Evolutionary conservation across 30 jellyfish, hydroid and myxozoan species (phyloP).

Genomic region (Haliclystus octoradiatus): DNA sequence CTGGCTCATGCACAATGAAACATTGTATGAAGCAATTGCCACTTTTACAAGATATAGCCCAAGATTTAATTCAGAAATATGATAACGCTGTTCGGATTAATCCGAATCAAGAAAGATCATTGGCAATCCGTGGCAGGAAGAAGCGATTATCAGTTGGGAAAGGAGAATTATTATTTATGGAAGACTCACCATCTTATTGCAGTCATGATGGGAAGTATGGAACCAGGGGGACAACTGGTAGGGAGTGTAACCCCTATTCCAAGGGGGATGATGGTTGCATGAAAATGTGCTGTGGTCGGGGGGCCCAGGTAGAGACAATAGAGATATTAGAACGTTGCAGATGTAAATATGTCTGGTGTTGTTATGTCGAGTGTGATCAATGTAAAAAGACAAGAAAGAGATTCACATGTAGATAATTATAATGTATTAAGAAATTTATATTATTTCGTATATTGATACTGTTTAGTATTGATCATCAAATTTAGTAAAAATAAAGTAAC

Average conservation of each 20-base stretch:
- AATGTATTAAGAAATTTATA: too few species aligned
- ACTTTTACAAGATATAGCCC: constrained; percentile 58
- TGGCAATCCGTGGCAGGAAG: constrained; percentile 29
- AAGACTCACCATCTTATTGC: constrained; percentile 59
- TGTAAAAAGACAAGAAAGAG: constrained; percentile 25
- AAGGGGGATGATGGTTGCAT: constrained; percentile 75
- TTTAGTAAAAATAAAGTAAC: too few species aligned
- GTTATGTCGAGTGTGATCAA: constrained; percentile 65
- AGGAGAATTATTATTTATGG: constrained; percentile 40
- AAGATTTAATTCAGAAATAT: constrained; percentile 36
- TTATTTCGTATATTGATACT: too few species aligned
- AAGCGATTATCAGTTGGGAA: constrained; percentile 10
- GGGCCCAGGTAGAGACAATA: constrained; percentile 43
- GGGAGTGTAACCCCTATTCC: constrained; percentile 56
- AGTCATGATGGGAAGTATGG: constrained; percentile 28
- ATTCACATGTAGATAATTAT: constrained; percentile 16
- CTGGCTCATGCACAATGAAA: constrained; percentile 79
- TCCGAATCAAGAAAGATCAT: too few species aligned
- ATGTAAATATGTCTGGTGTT: constrained; percentile 81
- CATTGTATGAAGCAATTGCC: constrained; percentile 75
- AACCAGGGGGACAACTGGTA: constrained; percentile 57
- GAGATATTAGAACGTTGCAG: constrained; percentile 60
- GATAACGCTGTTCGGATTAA: constrained; percentile 49
- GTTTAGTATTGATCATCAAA: too few species aligned
- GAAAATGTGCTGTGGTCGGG: constrained; percentile 81